phyloP scores from a whole-genome alignment of 2,888 invertebrate species.

The Volucella zonaria region DNA sequence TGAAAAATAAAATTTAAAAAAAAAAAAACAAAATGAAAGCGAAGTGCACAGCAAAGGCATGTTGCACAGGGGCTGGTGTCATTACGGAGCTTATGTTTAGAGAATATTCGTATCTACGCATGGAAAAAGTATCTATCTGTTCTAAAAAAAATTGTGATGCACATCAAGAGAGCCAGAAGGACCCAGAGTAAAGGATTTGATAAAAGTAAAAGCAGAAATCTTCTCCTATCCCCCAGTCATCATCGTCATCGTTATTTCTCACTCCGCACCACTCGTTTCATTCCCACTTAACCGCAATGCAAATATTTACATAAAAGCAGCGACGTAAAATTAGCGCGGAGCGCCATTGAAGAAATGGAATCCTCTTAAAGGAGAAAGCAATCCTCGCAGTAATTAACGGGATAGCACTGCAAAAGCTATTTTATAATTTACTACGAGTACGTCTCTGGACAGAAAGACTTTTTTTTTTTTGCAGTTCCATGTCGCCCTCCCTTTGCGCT shows the following conservation, averaged over 20 bases:
- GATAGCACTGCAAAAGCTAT: constrained; percentile 33
- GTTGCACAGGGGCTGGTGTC: not conserved
- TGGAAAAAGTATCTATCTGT: not conserved
- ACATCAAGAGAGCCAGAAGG: constrained; percentile 1
- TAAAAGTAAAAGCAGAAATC: constrained; percentile 31
- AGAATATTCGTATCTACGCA: not conserved
- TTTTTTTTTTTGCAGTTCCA: not conserved
- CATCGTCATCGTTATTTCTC: constrained; percentile 8
- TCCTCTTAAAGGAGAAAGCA: constrained; percentile 33
- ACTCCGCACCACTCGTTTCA: not conserved
- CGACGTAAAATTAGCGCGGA: not conserved
- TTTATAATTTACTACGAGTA: constrained; percentile 53
- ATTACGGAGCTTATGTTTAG: constrained; percentile 15
- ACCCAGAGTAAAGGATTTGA: not conserved
- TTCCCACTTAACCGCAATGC: constrained; percentile 37
- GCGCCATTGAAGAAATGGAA: not conserved
- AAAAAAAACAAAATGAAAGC: not conserved
- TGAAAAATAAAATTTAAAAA: constrained; percentile 22
- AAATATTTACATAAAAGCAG: constrained; percentile 59
- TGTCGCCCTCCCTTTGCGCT: not conserved
- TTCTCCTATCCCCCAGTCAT: constrained; percentile 18
- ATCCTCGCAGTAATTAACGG: constrained; percentile 61
- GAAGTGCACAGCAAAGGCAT: not conserved
- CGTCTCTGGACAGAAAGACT: constrained; percentile 19
- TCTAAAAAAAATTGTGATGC: constrained; percentile 44